Evolutionary conservation across 2,113 vertebrate species (phyloP), one percentile per base, ranked within the genome.

Genomic region (Gambusia affinis): DNA sequence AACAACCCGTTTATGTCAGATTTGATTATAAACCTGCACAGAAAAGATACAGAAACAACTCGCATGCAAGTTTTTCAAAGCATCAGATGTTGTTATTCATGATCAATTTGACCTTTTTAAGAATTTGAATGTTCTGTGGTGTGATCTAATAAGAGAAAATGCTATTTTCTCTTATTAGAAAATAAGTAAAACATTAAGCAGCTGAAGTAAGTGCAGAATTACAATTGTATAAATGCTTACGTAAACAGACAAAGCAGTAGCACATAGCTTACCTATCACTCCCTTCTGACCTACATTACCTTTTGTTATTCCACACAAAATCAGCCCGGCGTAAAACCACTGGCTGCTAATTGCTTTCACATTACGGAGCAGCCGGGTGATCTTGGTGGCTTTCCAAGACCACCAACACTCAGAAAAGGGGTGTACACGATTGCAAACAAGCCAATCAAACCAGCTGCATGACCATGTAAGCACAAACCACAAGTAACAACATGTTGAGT

Each of bases 261-360:
- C 47, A 70, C 69, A 60, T 33, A 2, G 1, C 60, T 76, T 61
- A 90, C 88, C 86, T 83, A 63, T 60, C 71, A 64, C 84, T 88
- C 71, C 15, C 28, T n/a, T 30, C 72, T 92, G 86, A 92, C 84
- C 91, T 85, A 92, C 73, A 87, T 85, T 85, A 84, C 47, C 82
- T 80, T 87, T 88, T 90, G 89, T 93, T 93, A 91, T 92, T 92
- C 76, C 92, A 86, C 93, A 84, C 84, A 85, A 89, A 35, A 93
- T 89, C 86, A 63, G 86, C 83, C 47, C 88, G 81, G 83, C 78
- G 84, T 93, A 85, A 95, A 95, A 95, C 95, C 89, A 69, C 94
- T 89, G 85, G 81, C 92, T 92, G 82, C 94, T 97, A 96, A 97
- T 95, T 97, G 94, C 94, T 96, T 96, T 96, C 95, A 95, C 90